Evolutionary conservation across 2,888 invertebrate genomes (phyloP), one percentile per base, ranked within the genome.

Genomic region (Melolontha melolontha): DNA sequence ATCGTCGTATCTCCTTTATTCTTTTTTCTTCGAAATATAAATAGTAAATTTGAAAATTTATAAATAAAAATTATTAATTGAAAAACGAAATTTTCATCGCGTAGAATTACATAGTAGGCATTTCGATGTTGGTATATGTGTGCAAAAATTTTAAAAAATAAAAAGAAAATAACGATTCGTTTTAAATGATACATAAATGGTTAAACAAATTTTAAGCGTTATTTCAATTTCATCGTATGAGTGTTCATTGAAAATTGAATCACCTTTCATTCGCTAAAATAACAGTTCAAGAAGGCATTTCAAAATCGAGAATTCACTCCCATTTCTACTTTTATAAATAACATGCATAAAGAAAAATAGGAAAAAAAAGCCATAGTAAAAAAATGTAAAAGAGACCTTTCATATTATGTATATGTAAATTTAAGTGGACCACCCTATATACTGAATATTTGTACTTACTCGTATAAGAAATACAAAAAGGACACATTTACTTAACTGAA

Each of bases 271-370:
- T 10, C 55, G 64, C 49, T 47, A 64, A 55, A 55, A 47, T 40
- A 42, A 34, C 59, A 62, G 59, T 62, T 62, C 47, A 62, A 62
- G 29, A 47, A 34, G 47, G 47, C 47, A 57, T 62, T 47, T 62
- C 47, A 12, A 47, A 34, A 10, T 34, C 34, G 34, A 8, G 34
- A 34, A 55, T 41, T 22, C 44, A 39, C 49, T 50, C 68, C 68
- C 69, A 75, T 77, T 77, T 78, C 77, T 78, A 78, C 78, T 78
- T 78, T 78, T 78, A 78, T 78, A 76, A 72, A 74, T 74, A 72
- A 70, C 59, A 59, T 59, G 29, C 55, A 50, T 39, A 68, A 63
- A 54, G n/a, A 57, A 52, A 68, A 54, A 42, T 64, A 64, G 64
- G 59, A 40, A 55, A 57, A 66, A 68, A 50, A 67, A 57, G 22